A percentile compares a stretch with the other conserved stretches of the same genome.
Evolutionary conservation across 2,797 vertebrate genomes (phyloP).

Genomic region (Chloroceryle inda): DNA sequence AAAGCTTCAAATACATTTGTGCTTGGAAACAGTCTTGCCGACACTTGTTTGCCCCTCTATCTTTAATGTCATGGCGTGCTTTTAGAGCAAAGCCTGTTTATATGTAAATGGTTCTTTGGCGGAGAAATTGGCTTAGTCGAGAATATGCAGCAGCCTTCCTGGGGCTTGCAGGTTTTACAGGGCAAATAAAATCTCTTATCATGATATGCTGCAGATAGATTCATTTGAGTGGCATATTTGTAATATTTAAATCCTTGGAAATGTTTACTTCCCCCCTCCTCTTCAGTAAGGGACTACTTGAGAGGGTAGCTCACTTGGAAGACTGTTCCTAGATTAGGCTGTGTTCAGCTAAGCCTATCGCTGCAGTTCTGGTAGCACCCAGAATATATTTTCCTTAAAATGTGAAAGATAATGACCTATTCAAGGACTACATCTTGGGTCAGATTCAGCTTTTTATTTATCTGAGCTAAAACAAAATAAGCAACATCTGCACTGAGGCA

Average conservation of each 20-base stretch:
- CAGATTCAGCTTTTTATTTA: not conserved
- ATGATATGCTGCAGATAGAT: not conserved
- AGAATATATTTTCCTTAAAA: not conserved
- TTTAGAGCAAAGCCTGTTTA: conserved; percentile 1
- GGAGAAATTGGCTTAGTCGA: not conserved
- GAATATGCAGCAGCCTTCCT: not conserved
- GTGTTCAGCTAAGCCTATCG: not conserved
- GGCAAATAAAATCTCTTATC: not conserved
- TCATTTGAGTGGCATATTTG: not conserved
- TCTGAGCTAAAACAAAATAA: not conserved
- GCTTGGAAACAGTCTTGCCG: not conserved
- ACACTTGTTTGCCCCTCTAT: not conserved
- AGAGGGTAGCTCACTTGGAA: not conserved
- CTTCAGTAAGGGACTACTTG: not conserved
- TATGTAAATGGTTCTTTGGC: not conserved
- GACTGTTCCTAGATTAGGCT: not conserved
- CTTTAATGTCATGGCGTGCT: not conserved
- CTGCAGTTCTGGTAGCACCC: not conserved
- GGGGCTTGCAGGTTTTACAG: not conserved
- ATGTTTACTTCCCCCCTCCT: accelerated
- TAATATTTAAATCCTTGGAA: not conserved
- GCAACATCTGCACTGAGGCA: not conserved
- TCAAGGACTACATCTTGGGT: not conserved
- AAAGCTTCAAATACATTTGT: not conserved
- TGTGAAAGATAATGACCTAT: not conserved